These are phyloP conservation scores for Augiades crinisus DNA, from an alignment of 2,888 invertebrate species.

Conservation along the genomic window DNA sequence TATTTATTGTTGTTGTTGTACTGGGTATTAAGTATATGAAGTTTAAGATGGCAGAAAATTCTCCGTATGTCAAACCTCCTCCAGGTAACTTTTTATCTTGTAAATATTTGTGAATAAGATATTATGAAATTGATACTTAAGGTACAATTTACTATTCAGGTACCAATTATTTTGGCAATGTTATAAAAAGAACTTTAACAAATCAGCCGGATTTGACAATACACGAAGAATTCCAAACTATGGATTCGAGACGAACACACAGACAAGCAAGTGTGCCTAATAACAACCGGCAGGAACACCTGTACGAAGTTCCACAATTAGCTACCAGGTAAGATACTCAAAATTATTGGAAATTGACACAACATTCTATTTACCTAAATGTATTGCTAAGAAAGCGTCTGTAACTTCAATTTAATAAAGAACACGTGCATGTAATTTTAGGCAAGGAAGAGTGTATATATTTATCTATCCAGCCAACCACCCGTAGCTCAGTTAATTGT, in stretches of 20 bases:
- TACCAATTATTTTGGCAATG: slow-evolving; percentile 89
- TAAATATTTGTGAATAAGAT: not conserved
- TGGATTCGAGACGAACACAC: slow-evolving; percentile 83
- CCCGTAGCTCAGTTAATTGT: too few relatives aligned
- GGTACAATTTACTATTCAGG: slow-evolving; percentile 50
- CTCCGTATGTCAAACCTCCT: slow-evolving; percentile 69
- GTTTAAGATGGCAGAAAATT: slow-evolving; percentile 63
- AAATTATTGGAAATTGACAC: too few relatives aligned
- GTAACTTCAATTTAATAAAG: too few relatives aligned
- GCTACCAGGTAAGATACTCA: slow-evolving; percentile 61
- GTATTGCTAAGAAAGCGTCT: too few relatives aligned
- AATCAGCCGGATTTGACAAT: slow-evolving; percentile 91
- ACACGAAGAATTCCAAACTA: slow-evolving; percentile 86
- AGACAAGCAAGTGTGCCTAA: slow-evolving; percentile 81
- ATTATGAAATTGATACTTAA: too few relatives aligned
- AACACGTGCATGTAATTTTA: too few relatives aligned
- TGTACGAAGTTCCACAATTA: slow-evolving; percentile 92
- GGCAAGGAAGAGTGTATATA: too few relatives aligned
- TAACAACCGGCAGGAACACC: slow-evolving; percentile 88
- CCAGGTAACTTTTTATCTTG: slow-evolving; percentile 56
- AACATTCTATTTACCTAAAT: too few relatives aligned
- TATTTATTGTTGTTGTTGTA: slow-evolving; percentile 66
- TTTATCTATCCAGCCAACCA: too few relatives aligned
- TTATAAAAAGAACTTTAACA: slow-evolving; percentile 89
- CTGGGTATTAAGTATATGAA: slow-evolving; percentile 73